These are phyloP conservation scores for Bedellia somnulentella DNA, from an alignment of 2,888 invertebrate genomes.

Conservation along the genomic window DNA sequence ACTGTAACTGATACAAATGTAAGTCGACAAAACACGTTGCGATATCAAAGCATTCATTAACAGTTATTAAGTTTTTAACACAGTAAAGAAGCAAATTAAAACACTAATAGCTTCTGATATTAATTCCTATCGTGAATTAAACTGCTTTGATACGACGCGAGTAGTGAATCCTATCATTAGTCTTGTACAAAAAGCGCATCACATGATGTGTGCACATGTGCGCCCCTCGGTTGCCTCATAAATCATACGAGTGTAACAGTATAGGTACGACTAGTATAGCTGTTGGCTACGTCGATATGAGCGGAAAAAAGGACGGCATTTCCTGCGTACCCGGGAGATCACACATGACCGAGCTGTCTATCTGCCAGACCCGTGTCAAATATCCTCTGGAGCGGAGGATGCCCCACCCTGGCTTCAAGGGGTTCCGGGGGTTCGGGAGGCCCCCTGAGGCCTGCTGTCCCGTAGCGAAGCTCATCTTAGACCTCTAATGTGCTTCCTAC, in stretches of 20 bases:
- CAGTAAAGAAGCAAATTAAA: conserved; percentile 18
- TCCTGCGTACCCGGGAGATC: conserved; percentile 47
- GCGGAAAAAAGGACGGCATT: conserved; percentile 49
- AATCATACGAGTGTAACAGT: conserved; percentile 54
- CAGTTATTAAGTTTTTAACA: conserved; percentile 12
- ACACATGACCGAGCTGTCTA: conserved; percentile 62
- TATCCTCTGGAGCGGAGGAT: conserved; percentile 60
- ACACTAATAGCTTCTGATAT: conserved; percentile 18
- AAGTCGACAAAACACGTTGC: no score
- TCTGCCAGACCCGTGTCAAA: conserved; percentile 63
- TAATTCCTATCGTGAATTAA: conserved; percentile 22
- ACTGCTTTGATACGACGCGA: conserved; percentile 28
- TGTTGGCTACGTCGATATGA: conserved; percentile 46
- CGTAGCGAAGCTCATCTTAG: conserved; percentile 59
- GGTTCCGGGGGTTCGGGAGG: conserved; percentile 31
- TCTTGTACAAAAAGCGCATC: conserved; percentile 34
- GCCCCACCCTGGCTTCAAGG: conserved; percentile 23
- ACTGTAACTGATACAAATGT: no score
- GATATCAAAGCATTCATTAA: conserved; percentile 1
- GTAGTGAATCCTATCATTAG: conserved; percentile 36
- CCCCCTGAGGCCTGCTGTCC: conserved; percentile 56
- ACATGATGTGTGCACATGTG: conserved; percentile 50
- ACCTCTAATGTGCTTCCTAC: conserved; percentile 53
- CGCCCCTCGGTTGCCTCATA: conserved; percentile 36
- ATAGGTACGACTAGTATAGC: conserved; percentile 31